Conservation (phyloP, 2,888 invertebrate species). For the Xanthia togata region DNA sequence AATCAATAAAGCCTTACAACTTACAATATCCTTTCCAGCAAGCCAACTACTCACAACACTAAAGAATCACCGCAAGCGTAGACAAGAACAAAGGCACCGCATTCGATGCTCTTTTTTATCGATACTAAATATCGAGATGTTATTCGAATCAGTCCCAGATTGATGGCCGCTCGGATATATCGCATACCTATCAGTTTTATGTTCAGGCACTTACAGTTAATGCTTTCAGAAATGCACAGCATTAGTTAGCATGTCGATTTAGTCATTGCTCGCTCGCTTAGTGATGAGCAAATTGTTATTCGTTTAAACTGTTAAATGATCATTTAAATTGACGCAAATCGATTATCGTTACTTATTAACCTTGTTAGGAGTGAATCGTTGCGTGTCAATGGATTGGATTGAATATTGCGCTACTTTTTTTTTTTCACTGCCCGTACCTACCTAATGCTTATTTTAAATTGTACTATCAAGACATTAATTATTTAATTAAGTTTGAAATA, state of each 20-base stretch:
- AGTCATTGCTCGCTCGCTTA: slow-evolving; percentile 71
- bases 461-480: not conserved
- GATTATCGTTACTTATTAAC: slow-evolving; percentile 56
- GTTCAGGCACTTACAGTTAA: slow-evolving; percentile 86
- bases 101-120: slow-evolving; percentile 70
- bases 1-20: slow-evolving; percentile 11
- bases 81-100: slow-evolving; percentile 69
- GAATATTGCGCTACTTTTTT: not conserved
- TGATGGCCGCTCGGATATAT: slow-evolving; percentile 84
- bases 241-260: slow-evolving; percentile 82
- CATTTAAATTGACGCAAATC: slow-evolving; percentile 71
- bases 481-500: too few species aligned
- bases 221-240: slow-evolving; percentile 85
- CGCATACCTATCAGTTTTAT: slow-evolving; percentile 89
- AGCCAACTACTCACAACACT: slow-evolving; percentile 34
- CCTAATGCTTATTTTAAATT: not conserved
- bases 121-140: slow-evolving; percentile 77
- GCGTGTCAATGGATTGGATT: slow-evolving; percentile 16
- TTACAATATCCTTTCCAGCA: slow-evolving; percentile 14
- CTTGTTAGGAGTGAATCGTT: slow-evolving; percentile 33
- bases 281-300: slow-evolving; percentile 79
- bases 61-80: slow-evolving; percentile 58
- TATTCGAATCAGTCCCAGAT: slow-evolving; percentile 73
- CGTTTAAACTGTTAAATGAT: slow-evolving; percentile 72
- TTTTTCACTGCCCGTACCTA: not conserved